Evolutionary conservation across 2,113 vertebrate species (phyloP).

Genomic region (Tricholaema leucomelas): DNA sequence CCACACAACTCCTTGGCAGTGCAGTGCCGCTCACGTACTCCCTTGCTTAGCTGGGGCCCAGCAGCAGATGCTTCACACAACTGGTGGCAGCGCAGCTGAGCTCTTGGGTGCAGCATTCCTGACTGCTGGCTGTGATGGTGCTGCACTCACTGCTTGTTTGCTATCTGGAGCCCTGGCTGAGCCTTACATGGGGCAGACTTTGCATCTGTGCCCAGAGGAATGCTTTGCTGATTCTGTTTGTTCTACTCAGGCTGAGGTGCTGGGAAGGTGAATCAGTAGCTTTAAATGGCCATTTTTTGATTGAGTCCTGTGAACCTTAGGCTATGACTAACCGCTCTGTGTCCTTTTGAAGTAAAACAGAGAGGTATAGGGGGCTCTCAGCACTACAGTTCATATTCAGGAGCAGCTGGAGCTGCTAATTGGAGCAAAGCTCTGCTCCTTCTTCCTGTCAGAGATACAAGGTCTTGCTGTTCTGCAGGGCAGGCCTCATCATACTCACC

Average conservation of each 20-base stretch:
- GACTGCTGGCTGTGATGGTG: not conserved
- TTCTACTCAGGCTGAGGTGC: not conserved
- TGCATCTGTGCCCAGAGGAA: not conserved
- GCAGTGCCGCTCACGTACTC: not conserved
- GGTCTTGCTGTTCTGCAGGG: not conserved
- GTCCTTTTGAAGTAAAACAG: not conserved
- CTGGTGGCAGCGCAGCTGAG: rapidly evolving
- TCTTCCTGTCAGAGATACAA: not conserved
- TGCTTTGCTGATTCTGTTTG: not conserved
- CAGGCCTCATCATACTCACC: not conserved
- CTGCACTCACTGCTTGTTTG: not conserved
- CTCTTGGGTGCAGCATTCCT: not conserved
- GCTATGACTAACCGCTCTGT: not conserved
- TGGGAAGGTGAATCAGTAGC: not conserved
- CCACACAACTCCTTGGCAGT: not conserved
- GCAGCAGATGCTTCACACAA: not conserved
- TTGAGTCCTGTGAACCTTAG: not conserved
- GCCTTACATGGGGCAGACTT: not conserved
- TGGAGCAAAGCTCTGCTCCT: not conserved
- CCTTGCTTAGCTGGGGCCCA: not conserved
- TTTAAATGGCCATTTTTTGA: not conserved
- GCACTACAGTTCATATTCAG: not conserved
- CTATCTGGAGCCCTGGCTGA: not conserved
- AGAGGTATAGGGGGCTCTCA: not conserved
- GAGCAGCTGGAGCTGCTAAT: not conserved